Evolutionary conservation across 2,113 vertebrate species (phyloP).

Genomic region (Phaethon lepturus): DNA sequence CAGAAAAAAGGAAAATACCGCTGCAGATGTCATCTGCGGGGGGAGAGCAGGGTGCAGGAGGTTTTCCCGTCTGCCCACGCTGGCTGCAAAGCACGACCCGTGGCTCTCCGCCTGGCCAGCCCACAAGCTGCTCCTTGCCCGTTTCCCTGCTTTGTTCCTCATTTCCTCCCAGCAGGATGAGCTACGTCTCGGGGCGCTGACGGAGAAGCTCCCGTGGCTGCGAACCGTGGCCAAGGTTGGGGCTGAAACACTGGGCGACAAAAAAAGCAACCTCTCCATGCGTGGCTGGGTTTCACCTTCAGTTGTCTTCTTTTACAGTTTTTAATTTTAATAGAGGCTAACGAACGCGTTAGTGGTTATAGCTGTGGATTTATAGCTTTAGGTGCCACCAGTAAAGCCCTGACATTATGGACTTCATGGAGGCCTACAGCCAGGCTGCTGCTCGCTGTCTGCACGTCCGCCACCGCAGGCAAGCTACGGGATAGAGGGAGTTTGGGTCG

Average conservation of each 20-base stretch:
- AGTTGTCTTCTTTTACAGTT: background rate
- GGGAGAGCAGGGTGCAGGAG: background rate
- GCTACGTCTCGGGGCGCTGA: background rate
- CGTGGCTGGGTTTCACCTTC: background rate
- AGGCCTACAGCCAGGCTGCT: background rate
- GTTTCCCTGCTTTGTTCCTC: background rate
- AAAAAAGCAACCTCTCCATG: rapidly evolving
- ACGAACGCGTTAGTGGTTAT: background rate
- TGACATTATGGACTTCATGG: background rate
- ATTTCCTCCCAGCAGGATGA: background rate
- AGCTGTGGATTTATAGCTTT: background rate
- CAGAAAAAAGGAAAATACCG: background rate
- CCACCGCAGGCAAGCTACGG: background rate
- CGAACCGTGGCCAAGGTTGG: background rate
- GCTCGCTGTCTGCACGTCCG: background rate
- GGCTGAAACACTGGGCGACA: rapidly evolving
- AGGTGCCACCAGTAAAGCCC: background rate
- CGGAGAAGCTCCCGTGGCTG: background rate
- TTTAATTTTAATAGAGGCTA: background rate
- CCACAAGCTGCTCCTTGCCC: background rate
- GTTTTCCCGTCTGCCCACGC: background rate
- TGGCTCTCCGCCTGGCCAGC: background rate
- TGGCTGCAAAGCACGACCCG: background rate
- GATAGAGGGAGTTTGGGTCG: background rate
- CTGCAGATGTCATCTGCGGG: background rate